These are phyloP conservation scores for Leucoptera coffeella DNA, from an alignment of 2,888 invertebrate genomes.

Conservation along the genomic window DNA sequence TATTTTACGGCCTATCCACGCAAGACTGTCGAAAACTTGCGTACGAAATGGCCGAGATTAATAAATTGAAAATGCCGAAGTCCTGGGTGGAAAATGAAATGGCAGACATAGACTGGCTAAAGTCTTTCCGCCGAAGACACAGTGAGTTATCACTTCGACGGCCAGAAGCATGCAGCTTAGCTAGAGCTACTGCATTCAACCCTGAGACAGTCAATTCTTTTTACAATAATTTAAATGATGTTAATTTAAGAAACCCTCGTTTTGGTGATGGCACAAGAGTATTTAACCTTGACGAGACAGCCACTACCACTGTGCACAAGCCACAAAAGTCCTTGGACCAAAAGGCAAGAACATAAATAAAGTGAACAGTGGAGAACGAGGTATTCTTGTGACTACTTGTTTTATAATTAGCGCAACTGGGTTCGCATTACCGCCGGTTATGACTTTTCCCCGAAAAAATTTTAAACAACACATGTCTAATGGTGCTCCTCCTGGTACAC, in stretches of 20 bases:
- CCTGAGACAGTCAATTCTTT: neutral
- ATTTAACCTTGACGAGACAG: conserved; percentile 7
- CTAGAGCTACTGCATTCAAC: neutral
- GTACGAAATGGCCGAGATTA: conserved; percentile 4
- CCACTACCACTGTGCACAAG: conserved; percentile 8
- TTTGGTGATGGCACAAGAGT: conserved; percentile 3
- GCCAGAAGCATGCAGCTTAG: neutral
- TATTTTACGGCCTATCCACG: conserved; percentile 5
- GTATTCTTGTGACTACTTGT: conserved; percentile 10
- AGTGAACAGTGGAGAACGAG: conserved; percentile 13
- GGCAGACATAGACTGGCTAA: neutral
- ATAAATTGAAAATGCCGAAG: conserved; percentile 2
- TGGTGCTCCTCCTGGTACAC: conserved; percentile 14
- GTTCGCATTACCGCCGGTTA: conserved; percentile 10
- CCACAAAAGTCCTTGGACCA: conserved; percentile 7
- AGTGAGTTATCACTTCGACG: neutral
- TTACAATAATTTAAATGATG: neutral
- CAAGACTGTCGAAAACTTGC: conserved; percentile 3
- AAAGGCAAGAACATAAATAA: conserved; percentile 7
- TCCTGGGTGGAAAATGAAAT: neutral
- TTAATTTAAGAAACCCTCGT: no score
- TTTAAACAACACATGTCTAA: conserved; percentile 12
- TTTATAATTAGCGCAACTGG: conserved; percentile 9
- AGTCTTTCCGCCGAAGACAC: neutral
- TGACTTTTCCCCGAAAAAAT: conserved; percentile 13